Conservation (phyloP, 2,113 vertebrate species). For the Lycocorax pyrrhopterus region DNA sequence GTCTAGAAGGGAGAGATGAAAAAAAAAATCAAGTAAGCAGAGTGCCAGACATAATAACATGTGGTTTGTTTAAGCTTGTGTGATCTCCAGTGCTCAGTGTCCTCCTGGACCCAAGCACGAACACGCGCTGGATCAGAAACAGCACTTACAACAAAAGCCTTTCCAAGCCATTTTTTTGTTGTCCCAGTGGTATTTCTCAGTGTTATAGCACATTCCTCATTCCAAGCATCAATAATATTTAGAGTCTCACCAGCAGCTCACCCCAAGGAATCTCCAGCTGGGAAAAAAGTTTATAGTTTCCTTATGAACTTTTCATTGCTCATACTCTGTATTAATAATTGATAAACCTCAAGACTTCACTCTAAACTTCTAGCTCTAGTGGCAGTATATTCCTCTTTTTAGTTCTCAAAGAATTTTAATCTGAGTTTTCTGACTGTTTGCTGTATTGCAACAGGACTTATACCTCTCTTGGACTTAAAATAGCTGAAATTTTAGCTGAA, state of each 20-base stretch:
- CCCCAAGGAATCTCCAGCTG: neutral
- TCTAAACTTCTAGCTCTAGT: neutral
- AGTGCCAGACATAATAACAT: neutral
- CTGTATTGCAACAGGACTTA: neutral
- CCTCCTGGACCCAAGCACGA: neutral
- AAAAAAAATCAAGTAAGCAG: neutral
- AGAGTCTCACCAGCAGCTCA: neutral
- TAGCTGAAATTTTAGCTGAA: neutral
- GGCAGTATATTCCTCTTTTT: neutral
- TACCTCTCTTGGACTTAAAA: neutral
- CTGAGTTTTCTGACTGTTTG: neutral
- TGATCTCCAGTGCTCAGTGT: neutral
- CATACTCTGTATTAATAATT: neutral
- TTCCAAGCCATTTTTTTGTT: neutral
- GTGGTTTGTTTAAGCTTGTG: neutral
- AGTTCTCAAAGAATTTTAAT: neutral
- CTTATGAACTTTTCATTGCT: neutral
- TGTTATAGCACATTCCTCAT: neutral
- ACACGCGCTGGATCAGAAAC: neutral
- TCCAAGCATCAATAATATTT: neutral
- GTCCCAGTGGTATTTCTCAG: neutral
- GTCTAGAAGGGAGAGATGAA: neutral
- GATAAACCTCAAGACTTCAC: neutral
- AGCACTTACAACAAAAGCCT: neutral
- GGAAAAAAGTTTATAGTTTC: neutral